phyloP scores from a whole-genome alignment of 2,797 vertebrate genomes.

The Sarcoramphus papa region DNA sequence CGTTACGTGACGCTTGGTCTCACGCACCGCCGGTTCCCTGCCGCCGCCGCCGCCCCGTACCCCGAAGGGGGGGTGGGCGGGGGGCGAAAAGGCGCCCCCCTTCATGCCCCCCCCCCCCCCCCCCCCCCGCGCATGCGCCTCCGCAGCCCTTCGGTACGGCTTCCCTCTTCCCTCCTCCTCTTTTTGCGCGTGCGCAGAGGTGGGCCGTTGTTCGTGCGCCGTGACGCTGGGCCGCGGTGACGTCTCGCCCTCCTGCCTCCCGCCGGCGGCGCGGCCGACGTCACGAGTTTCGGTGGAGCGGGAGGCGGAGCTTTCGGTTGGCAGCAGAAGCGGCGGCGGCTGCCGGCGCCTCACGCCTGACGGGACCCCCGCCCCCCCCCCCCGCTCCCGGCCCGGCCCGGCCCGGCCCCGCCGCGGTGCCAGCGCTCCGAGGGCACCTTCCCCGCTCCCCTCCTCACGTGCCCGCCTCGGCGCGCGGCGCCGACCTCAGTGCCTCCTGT shows the following conservation, averaged over 20 bases:
- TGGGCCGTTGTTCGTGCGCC: neutral
- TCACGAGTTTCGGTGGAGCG: conserved; percentile 14
- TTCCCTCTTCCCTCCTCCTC: accelerated
- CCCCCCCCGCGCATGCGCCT: neutral
- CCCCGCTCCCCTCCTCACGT: no score
- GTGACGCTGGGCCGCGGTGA: neutral
- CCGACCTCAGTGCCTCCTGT: neutral
- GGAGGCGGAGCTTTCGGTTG: conserved; percentile 35
- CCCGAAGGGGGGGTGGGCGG: no score
- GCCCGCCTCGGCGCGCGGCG: no score
- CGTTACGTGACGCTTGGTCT: no score
- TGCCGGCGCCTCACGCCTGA: neutral
- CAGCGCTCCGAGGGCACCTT: neutral
- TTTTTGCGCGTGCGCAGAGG: neutral
- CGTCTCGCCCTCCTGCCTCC: neutral
- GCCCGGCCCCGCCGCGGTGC: neutral
- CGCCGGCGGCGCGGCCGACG: neutral
- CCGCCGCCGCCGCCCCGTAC: neutral
- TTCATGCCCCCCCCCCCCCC: no score
- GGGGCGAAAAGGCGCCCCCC: no score
- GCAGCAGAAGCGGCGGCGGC: neutral
- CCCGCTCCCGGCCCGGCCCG: no score
- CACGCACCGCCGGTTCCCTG: neutral
- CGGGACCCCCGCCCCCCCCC: neutral
- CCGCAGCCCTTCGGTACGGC: neutral